phyloP scores from a whole-genome alignment of 2,113 vertebrate genomes.

The Planiliza haematocheilus region DNA sequence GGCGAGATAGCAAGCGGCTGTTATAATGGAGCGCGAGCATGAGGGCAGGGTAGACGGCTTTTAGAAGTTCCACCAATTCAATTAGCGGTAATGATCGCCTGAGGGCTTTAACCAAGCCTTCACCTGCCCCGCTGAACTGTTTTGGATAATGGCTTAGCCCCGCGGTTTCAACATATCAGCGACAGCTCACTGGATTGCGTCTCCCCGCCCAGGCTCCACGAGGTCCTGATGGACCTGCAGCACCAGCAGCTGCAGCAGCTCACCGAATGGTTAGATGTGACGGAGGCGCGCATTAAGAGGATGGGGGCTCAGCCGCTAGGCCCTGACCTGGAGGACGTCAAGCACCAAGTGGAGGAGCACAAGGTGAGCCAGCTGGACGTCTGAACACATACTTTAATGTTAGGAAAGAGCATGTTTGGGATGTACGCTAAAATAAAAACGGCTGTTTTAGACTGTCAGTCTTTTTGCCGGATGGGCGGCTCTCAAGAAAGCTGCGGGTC shows the following conservation, averaged over 20 bases:
- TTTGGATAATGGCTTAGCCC: background rate
- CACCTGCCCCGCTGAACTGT: conserved; percentile 6
- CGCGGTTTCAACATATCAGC: background rate
- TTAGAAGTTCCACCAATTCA: conserved; percentile 7
- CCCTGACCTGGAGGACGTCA: conserved; percentile 94
- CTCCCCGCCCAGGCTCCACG: conserved; percentile 89
- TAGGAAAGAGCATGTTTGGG: too few relatives aligned
- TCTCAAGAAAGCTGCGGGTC: too few relatives aligned
- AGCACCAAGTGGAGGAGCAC: conserved; percentile 93
- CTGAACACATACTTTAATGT: too few relatives aligned
- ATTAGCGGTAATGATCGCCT: background rate
- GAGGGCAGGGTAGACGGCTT: background rate
- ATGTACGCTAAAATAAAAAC: too few relatives aligned
- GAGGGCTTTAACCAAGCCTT: background rate
- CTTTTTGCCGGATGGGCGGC: too few relatives aligned
- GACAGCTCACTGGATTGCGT: background rate
- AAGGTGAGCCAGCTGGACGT: conserved; percentile 83
- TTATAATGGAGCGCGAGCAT: background rate
- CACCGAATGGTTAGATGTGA: conserved; percentile 92
- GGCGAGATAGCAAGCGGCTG: conserved; percentile 10
- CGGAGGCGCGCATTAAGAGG: conserved; percentile 89
- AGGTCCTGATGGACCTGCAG: conserved; percentile 96
- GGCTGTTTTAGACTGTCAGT: too few relatives aligned
- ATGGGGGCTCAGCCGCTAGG: conserved; percentile 90
- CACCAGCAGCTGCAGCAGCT: conserved; percentile 94